Percentiles rank a stretch among this genome's conserved stretches.
Conservation (phyloP, 1,140 invertebrate species). For the Dryas iulia region DNA sequence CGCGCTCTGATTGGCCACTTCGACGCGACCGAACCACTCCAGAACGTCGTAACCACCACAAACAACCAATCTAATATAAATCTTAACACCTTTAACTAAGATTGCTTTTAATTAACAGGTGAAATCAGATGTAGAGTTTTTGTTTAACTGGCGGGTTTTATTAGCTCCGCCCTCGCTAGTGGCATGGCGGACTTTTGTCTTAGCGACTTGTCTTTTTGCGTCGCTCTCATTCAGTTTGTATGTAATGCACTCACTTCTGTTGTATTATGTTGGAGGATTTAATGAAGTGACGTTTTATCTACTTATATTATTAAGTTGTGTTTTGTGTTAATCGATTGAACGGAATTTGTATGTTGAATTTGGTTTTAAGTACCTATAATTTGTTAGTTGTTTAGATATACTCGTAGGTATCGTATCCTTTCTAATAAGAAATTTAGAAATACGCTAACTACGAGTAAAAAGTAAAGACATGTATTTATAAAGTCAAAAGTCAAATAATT, state of each 20-base stretch:
- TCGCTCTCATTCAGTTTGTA: conserved; percentile 41
- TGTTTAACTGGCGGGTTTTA: conserved; percentile 37
- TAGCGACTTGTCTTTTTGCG: conserved; percentile 60
- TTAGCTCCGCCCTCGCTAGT: conserved; percentile 68
- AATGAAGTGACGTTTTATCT: conserved; percentile 24
- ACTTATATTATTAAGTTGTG: not conserved
- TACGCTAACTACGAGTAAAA: too few species aligned
- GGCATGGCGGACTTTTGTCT: conserved; percentile 70
- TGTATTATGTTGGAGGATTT: conserved; percentile 19
- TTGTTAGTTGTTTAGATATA: not conserved
- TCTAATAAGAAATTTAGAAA: too few species aligned
- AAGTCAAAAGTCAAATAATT: too few species aligned
- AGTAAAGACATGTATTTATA: too few species aligned
- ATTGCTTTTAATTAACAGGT: conserved; percentile 44
- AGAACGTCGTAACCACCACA: conserved; percentile 46
- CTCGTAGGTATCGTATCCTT: too few species aligned
- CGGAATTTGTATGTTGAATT: not conserved
- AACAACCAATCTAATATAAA: conserved; percentile 46
- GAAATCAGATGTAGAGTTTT: conserved; percentile 37
- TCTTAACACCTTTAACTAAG: conserved; percentile 40
- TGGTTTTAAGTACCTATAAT: not conserved
- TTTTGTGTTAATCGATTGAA: not conserved
- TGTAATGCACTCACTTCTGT: conserved; percentile 16
- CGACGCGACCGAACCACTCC: conserved; percentile 21
- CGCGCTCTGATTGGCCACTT: conserved; percentile 73